phyloP scores from a whole-genome alignment of 2,113 vertebrate genomes.

The Pangasianodon hypophthalmus region DNA sequence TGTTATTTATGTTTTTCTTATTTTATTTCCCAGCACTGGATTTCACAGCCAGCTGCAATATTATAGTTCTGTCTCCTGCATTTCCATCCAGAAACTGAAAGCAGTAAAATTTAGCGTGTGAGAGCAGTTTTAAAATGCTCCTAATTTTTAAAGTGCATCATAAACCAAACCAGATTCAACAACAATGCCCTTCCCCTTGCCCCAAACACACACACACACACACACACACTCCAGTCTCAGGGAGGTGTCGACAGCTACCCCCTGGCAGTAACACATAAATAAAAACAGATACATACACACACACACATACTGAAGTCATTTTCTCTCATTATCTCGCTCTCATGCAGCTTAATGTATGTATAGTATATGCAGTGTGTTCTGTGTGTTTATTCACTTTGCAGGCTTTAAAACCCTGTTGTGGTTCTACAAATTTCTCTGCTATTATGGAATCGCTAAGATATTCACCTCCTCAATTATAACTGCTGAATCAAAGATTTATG shows the following conservation, averaged over 20 bases:
- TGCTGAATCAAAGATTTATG: neutral
- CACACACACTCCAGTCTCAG: constrained; percentile 7
- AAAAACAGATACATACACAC: constrained; percentile 30
- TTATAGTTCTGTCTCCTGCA: constrained; percentile 63
- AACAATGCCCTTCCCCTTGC: constrained; percentile 27
- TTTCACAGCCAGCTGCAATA: constrained; percentile 61
- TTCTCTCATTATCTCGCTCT: constrained; percentile 38
- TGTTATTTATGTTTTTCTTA: constrained; percentile 43
- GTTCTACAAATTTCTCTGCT: constrained; percentile 3
- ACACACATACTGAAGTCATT: constrained; percentile 34
- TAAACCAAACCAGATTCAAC: constrained; percentile 68
- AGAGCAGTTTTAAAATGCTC: constrained; percentile 64
- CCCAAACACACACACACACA: neutral
- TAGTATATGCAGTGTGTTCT: neutral
- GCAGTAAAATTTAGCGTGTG: constrained; percentile 60
- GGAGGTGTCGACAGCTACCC: constrained; percentile 15
- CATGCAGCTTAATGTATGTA: constrained; percentile 16
- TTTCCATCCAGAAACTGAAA: constrained; percentile 66
- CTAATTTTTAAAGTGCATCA: constrained; percentile 66
- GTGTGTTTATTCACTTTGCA: constrained; percentile 10
- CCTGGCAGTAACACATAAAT: constrained; percentile 38
- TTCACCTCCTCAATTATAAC: neutral
- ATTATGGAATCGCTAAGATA: neutral
- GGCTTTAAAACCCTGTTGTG: constrained; percentile 9
- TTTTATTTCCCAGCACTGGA: constrained; percentile 42